Conservation (phyloP, 2,113 vertebrate species). For the Osmerus mordax region DNA sequence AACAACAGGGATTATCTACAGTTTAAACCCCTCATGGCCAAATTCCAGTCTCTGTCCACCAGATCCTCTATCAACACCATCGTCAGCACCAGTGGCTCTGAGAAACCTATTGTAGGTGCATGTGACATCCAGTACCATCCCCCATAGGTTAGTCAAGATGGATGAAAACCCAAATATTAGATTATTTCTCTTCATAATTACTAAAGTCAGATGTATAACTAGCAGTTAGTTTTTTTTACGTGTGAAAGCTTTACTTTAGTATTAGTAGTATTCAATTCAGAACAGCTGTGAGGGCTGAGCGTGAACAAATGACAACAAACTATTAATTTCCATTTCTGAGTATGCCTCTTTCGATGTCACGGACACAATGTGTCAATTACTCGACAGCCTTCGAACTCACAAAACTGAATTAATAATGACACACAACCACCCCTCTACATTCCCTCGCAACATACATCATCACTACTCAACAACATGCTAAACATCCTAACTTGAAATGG, state of each 20-base stretch:
- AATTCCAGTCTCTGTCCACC: neutral
- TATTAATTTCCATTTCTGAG: constrained; percentile 31
- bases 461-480: neutral
- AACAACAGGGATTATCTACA: constrained; percentile 36
- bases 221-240: too few relatives aligned
- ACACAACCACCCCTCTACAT: constrained; percentile 27
- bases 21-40: constrained; percentile 29
- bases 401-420: constrained; percentile 40
- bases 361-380: constrained; percentile 11
- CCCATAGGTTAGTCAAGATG: too few relatives aligned
- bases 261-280: too few relatives aligned
- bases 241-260: too few relatives aligned
- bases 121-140: neutral
- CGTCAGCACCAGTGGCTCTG: neutral
- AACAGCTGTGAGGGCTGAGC: constrained; percentile 10
- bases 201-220: too few relatives aligned
- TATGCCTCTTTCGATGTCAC: constrained; percentile 39
- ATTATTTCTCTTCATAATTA: too few relatives aligned
- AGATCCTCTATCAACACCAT: neutral
- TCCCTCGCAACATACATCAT: neutral
- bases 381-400: constrained; percentile 26
- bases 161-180: too few relatives aligned
- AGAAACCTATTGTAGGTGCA: neutral
- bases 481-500: too few relatives aligned
- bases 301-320: constrained; percentile 32